Conservation (phyloP, 1,140 invertebrate genomes). For the Caerostris darwini region DNA sequence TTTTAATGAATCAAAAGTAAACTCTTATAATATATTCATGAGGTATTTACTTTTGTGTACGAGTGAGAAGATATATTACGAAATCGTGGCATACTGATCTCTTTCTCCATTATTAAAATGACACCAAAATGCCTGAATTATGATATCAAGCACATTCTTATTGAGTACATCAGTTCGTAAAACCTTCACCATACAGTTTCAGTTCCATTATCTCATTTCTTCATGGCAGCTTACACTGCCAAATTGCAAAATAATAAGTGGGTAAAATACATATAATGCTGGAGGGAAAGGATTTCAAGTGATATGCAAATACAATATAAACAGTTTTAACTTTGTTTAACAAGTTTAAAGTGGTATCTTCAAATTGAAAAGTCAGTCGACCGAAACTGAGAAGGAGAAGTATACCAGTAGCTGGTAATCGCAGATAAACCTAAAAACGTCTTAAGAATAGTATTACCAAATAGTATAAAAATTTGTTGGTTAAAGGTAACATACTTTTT, state of each 20-base stretch:
- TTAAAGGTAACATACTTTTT: no score
- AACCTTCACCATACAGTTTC: neutral
- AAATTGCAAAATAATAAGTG: neutral
- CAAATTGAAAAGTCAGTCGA: neutral
- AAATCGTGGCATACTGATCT: neutral
- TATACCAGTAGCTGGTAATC: neutral
- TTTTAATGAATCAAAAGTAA: no score
- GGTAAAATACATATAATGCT: neutral
- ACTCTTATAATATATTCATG: no score
- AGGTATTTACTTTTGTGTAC: no score
- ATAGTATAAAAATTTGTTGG: no score
- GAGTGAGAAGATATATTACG: neutral
- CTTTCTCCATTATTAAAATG: neutral
- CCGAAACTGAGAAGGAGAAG: neutral
- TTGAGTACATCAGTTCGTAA: neutral
- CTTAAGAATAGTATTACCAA: no score
- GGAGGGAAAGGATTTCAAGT: neutral
- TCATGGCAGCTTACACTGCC: neutral
- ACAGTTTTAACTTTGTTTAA: conserved; percentile 14
- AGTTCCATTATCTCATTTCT: neutral
- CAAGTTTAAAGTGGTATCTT: neutral
- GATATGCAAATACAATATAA: neutral
- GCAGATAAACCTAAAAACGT: neutral
- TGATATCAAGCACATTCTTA: neutral
- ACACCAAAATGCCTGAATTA: neutral